Conservation (phyloP, 2,797 vertebrate genomes). For the Darevskia mixta region DNA sequence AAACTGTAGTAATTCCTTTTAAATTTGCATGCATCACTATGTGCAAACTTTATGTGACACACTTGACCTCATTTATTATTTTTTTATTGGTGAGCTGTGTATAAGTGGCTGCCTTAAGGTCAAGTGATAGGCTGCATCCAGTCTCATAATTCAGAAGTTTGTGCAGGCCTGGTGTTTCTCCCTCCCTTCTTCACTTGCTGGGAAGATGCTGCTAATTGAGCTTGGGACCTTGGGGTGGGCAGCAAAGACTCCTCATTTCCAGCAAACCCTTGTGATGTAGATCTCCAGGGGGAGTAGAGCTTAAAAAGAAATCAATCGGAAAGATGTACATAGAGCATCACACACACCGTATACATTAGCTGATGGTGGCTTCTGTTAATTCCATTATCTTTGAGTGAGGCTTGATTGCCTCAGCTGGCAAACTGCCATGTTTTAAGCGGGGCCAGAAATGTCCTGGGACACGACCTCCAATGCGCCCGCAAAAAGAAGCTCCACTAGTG, state of each 20-base stretch:
- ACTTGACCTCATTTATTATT: too few species aligned
- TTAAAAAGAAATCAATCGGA: neutral
- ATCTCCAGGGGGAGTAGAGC: neutral
- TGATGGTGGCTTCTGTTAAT: neutral
- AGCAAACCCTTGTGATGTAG: neutral
- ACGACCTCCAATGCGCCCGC: neutral
- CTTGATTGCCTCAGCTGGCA: neutral
- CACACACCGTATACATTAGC: neutral
- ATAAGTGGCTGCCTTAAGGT: too few species aligned
- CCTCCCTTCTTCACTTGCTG: neutral
- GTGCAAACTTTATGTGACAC: too few species aligned
- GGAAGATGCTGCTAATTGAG: slow-evolving; percentile 35
- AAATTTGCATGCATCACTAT: too few species aligned
- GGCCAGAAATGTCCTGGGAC: slow-evolving; percentile 15
- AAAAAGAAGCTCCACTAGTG: too few species aligned
- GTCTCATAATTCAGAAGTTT: neutral
- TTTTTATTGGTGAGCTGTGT: too few species aligned
- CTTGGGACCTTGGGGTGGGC: neutral
- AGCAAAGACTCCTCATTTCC: slow-evolving; percentile 4
- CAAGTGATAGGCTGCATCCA: neutral
- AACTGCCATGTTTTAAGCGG: neutral
- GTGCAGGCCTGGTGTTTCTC: neutral
- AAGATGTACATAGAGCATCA: slow-evolving; percentile 9
- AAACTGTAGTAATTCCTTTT: too few species aligned
- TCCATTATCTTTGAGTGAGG: neutral